phyloP scores from a whole-genome alignment of 2,797 vertebrate genomes.

The Malacoraja senta region DNA sequence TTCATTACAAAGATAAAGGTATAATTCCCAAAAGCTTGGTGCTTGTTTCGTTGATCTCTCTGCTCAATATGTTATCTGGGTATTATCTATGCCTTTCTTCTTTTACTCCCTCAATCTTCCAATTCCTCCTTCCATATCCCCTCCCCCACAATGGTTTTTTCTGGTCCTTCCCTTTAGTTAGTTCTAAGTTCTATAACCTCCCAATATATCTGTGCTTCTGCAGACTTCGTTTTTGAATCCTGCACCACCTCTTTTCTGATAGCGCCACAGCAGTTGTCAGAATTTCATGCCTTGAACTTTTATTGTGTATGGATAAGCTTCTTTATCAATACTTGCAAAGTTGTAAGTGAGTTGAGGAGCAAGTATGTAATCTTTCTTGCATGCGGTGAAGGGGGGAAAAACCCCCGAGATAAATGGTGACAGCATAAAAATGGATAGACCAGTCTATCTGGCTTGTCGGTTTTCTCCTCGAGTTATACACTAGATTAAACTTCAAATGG shows the following conservation, averaged over 20 bases:
- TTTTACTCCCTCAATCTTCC: not conserved
- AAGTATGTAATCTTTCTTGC: not conserved
- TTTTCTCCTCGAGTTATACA: not conserved
- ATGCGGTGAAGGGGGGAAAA: not conserved
- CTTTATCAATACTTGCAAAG: not conserved
- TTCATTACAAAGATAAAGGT: not conserved
- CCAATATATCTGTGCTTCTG: not conserved
- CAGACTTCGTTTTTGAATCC: too few relatives aligned
- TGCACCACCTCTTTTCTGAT: not conserved
- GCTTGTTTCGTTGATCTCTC: not conserved
- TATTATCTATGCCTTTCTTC: not conserved
- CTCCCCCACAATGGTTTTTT: not conserved
- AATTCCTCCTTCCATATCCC: not conserved
- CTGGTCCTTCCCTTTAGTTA: not conserved
- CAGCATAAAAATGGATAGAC: not conserved
- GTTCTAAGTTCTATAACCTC: not conserved
- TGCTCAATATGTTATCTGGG: not conserved
- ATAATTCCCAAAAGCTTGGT: not conserved
- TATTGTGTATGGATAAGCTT: not conserved
- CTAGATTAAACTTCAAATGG: not conserved
- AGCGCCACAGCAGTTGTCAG: not conserved
- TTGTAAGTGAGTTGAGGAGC: not conserved
- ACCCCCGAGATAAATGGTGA: not conserved
- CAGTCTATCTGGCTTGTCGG: not conserved
- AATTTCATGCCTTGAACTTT: not conserved